Evolutionary conservation across 2,113 vertebrate species (phyloP).

Genomic region (Mustela lutreola): DNA sequence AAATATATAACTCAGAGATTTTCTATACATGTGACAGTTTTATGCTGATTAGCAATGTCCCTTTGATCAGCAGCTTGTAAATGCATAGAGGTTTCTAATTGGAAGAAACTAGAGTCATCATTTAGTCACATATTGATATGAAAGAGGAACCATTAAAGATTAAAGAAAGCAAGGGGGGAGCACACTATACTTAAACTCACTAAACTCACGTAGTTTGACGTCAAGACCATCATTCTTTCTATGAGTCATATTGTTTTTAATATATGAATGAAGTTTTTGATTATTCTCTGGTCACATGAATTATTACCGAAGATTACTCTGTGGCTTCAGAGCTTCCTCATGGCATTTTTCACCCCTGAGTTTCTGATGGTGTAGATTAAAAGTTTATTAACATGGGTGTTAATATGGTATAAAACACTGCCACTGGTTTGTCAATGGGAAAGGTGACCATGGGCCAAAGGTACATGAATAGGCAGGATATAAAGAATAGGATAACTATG

Average conservation of each 20-base stretch:
- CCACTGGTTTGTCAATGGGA: constrained; percentile 54
- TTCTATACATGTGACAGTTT: not conserved
- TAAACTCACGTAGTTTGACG: not conserved
- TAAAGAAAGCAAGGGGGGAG: not conserved
- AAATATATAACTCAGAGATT: not conserved
- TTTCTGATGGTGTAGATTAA: constrained; percentile 63
- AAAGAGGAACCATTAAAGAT: not conserved
- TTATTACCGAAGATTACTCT: not conserved
- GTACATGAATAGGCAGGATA: constrained; percentile 60
- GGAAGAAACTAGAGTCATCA: not conserved
- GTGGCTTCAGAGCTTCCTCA: constrained; percentile 62
- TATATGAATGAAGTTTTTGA: not conserved
- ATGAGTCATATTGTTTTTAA: not conserved
- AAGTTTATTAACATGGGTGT: constrained; percentile 54
- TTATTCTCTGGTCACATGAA: not conserved
- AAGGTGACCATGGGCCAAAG: constrained; percentile 54
- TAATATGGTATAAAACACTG: constrained; percentile 49
- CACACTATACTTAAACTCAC: not conserved
- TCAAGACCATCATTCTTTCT: not conserved
- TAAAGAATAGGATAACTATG: constrained; percentile 25
- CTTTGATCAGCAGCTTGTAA: not conserved
- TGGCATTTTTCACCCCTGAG: constrained; percentile 55
- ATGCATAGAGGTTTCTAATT: not conserved
- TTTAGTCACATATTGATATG: not conserved
- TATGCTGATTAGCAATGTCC: not conserved